These are phyloP conservation scores for Tachystola acroxantha DNA, from an alignment of 2,888 invertebrate species.

Conservation along the genomic window DNA sequence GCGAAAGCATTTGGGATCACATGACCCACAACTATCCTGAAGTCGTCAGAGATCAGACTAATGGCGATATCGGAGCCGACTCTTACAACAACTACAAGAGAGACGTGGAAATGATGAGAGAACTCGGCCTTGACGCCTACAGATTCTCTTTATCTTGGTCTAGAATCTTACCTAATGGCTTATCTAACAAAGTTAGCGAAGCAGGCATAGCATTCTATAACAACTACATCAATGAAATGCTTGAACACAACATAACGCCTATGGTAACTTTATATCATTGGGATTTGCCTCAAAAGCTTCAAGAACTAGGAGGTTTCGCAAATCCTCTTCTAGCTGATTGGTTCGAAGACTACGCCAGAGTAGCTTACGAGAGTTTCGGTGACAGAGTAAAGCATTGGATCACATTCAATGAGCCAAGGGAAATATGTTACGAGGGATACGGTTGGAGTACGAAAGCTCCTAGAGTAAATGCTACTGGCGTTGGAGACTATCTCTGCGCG, in stretches of 20 bases:
- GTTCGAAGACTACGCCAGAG: conserved; percentile 59
- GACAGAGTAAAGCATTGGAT: conserved; percentile 71
- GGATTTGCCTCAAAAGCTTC: conserved; percentile 68
- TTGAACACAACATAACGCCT: conserved; percentile 78
- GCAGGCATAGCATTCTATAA: conserved; percentile 81
- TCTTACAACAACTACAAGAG: conserved; percentile 76
- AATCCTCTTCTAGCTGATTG: conserved; percentile 52
- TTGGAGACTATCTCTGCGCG: conserved; percentile 64
- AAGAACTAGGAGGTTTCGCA: conserved; percentile 68
- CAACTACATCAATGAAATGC: conserved; percentile 76
- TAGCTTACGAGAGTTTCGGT: conserved; percentile 52
- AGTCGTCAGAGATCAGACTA: conserved; percentile 29
- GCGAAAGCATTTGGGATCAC: conserved; percentile 36
- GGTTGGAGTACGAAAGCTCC: conserved; percentile 38
- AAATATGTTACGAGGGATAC: conserved; percentile 53
- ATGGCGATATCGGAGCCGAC: conserved; percentile 77
- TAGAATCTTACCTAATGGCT: conserved; percentile 76
- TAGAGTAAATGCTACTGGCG: conserved; percentile 42
- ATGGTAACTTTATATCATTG: conserved; percentile 72
- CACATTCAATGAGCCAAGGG: conserved; percentile 74
- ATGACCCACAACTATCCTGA: conserved; percentile 27
- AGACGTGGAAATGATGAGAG: conserved; percentile 54
- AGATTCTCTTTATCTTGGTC: conserved; percentile 80
- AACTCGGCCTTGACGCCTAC: conserved; percentile 59
- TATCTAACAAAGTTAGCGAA: conserved; percentile 66